phyloP scores from a whole-genome alignment of 2,888 invertebrate genomes.

The Leptura quadrifasciata region DNA sequence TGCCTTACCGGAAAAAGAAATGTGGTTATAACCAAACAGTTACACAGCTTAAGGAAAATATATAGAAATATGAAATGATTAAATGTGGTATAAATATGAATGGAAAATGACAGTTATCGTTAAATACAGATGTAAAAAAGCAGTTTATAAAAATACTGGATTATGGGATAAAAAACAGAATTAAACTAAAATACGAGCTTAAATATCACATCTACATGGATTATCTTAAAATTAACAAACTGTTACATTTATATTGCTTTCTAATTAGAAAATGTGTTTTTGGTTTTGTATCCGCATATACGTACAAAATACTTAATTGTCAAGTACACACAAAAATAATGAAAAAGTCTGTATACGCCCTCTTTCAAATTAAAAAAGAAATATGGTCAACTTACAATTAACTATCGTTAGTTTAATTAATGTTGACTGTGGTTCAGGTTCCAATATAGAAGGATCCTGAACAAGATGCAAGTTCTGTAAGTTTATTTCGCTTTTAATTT shows the following conservation, averaged over 20 bases:
- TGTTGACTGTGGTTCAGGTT: too few relatives aligned
- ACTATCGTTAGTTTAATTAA: not conserved
- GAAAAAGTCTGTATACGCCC: not conserved
- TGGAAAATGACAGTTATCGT: slow-evolving; percentile 25
- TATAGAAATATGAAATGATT: slow-evolving; percentile 21
- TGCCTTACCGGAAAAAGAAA: slow-evolving; percentile 21
- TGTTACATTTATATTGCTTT: slow-evolving; percentile 55
- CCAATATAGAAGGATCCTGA: not conserved
- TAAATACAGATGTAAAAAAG: slow-evolving; percentile 18
- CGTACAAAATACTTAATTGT: slow-evolving; percentile 20
- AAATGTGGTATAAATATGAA: slow-evolving; percentile 32
- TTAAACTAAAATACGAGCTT: slow-evolving; percentile 48
- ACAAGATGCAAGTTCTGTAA: not conserved
- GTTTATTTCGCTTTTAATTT: not conserved
- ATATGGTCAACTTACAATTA: not conserved
- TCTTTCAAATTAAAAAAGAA: slow-evolving; percentile 24
- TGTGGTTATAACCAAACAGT: slow-evolving; percentile 18
- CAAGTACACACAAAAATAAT: slow-evolving; percentile 17
- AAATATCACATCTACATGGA: slow-evolving; percentile 57
- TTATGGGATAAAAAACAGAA: slow-evolving; percentile 45
- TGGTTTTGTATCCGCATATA: slow-evolving; percentile 49
- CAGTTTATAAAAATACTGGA: slow-evolving; percentile 49
- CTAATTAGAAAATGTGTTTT: slow-evolving; percentile 53
- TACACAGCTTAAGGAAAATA: slow-evolving; percentile 1
- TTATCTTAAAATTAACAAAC: slow-evolving; percentile 49